Percentiles rank a stretch among this genome's conserved stretches.
These are phyloP conservation scores for Oryzias melastigma DNA, from an alignment of 2,113 vertebrate species.

Conservation along the genomic window DNA sequence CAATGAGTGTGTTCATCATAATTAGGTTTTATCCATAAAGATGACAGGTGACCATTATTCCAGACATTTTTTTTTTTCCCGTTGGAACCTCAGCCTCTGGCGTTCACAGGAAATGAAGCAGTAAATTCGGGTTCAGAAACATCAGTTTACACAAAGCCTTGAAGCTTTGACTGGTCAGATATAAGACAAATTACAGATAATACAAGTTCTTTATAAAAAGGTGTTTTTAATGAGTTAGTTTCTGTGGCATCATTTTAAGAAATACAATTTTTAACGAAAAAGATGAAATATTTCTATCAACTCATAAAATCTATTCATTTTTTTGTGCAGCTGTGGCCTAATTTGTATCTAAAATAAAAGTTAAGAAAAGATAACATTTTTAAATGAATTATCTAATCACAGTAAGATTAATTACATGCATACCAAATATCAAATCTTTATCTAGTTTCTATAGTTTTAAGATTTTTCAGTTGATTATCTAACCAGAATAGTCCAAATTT, in stretches of 20 bases:
- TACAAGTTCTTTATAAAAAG: too few relatives aligned
- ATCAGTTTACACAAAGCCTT: conserved; percentile 1
- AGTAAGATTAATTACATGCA: too few relatives aligned
- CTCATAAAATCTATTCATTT: background rate
- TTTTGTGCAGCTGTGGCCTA: background rate
- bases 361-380: too few relatives aligned
- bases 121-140: conserved; percentile 22
- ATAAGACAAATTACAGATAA: background rate
- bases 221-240: background rate
- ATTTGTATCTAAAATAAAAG: background rate
- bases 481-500: too few relatives aligned
- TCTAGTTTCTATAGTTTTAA: too few relatives aligned
- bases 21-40: background rate
- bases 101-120: conserved; percentile 37
- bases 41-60: background rate
- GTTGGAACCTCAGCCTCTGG: conserved; percentile 13
- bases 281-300: background rate
- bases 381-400: too few relatives aligned
- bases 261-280: background rate
- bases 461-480: too few relatives aligned
- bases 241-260: background rate
- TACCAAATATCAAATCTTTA: too few relatives aligned
- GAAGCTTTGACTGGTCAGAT: background rate
- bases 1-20: background rate
- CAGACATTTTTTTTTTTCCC: background rate